These are phyloP conservation scores for Dipodomys spectabilis DNA, from an alignment of 2,113 vertebrate species.

Conservation along the genomic window DNA sequence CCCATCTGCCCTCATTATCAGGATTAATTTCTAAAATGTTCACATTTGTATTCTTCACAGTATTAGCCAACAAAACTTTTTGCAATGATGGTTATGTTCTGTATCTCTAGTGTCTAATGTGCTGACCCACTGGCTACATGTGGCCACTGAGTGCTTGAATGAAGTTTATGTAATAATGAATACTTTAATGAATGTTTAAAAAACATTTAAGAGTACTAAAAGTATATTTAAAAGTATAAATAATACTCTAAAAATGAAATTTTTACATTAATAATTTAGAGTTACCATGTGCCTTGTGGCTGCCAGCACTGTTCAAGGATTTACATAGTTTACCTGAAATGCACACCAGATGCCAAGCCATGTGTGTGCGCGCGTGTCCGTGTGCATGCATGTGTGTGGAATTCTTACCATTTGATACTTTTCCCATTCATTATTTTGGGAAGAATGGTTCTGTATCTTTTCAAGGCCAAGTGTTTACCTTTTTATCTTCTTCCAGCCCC, in stretches of 20 bases:
- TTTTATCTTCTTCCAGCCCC: not conserved
- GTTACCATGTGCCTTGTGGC: not conserved
- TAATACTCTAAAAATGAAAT: not conserved
- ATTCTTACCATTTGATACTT: not conserved
- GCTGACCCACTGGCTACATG: not conserved
- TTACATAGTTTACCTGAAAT: not conserved
- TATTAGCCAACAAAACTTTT: not conserved
- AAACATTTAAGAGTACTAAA: too few relatives aligned
- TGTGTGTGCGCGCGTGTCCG: not conserved
- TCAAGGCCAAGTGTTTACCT: not conserved
- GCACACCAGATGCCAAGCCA: not conserved
- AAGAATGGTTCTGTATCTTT: not conserved
- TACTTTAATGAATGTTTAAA: too few relatives aligned
- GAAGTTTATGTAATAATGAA: too few relatives aligned
- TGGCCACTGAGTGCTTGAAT: not conserved
- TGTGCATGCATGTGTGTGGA: not conserved
- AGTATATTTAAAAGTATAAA: too few relatives aligned
- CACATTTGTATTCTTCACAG: not conserved
- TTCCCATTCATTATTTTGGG: not conserved
- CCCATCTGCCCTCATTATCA: not conserved
- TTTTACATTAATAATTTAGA: not conserved
- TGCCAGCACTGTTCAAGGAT: not conserved
- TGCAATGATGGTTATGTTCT: not conserved
- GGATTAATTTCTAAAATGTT: not conserved
- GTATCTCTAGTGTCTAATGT: not conserved